These are phyloP conservation scores for Rousettus madagascariensis DNA, from an alignment of 2,797 vertebrate species.

Conservation along the genomic window DNA sequence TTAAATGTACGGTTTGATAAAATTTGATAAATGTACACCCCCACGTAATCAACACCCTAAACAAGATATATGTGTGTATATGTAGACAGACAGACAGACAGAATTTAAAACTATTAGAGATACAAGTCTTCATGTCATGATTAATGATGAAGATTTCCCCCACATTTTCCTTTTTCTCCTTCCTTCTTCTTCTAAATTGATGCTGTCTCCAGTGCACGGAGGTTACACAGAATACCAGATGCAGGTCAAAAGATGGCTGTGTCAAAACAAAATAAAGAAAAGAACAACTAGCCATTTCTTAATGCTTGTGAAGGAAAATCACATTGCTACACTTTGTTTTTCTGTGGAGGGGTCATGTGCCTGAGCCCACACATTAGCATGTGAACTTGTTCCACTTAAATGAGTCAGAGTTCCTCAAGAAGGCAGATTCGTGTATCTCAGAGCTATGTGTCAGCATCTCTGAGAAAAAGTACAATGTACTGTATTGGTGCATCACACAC, in stretches of 20 bases:
- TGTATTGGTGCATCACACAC: not conserved
- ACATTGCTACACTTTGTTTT: constrained; percentile 69
- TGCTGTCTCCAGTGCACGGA: not conserved
- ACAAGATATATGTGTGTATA: not conserved
- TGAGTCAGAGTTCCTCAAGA: constrained; percentile 74
- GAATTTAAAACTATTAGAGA: not conserved
- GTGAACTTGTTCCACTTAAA: constrained; percentile 75
- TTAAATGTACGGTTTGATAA: not conserved
- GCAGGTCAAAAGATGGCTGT: constrained; percentile 42
- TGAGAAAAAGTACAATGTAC: constrained; percentile 12
- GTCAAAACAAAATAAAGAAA: constrained; percentile 47
- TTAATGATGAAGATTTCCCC: not conserved
- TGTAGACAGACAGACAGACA: not conserved
- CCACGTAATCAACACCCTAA: not conserved
- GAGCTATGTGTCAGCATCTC: constrained; percentile 66
- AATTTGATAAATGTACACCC: not conserved
- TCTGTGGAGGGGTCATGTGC: constrained; percentile 68
- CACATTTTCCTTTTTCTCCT: not conserved
- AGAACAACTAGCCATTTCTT: constrained; percentile 61
- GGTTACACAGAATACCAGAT: constrained; percentile 35
- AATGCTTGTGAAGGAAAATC: constrained; percentile 41
- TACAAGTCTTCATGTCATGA: not conserved
- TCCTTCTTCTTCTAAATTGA: constrained; percentile 3
- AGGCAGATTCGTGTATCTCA: constrained; percentile 50
- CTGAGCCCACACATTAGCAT: constrained; percentile 72